Conservation (phyloP, 2,797 vertebrate species). For the Chelon auratus region DNA sequence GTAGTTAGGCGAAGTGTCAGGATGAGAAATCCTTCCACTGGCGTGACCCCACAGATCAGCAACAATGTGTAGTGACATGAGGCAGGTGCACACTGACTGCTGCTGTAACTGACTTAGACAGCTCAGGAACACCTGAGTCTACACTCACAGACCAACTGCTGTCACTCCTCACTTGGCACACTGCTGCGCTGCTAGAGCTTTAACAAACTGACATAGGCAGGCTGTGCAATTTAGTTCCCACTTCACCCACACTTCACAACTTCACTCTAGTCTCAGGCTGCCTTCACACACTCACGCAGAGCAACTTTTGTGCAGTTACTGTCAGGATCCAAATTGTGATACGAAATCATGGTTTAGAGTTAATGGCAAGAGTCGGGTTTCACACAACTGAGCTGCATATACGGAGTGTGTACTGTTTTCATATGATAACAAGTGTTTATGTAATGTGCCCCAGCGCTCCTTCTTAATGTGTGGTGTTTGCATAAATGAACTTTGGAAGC, state of each 20-base stretch:
- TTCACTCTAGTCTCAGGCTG: constrained; percentile 24
- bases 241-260: constrained; percentile 38
- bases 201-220: constrained; percentile 60
- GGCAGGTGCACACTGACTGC: constrained; percentile 62
- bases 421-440: constrained; percentile 22
- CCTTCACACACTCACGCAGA: constrained; percentile 2
- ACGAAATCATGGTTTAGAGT: background rate
- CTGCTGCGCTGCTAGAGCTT: constrained; percentile 20
- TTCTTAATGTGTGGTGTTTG: constrained; percentile 16
- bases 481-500: constrained; percentile 11
- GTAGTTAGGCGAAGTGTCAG: constrained; percentile 54
- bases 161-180: constrained; percentile 58
- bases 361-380: background rate
- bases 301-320: constrained; percentile 15
- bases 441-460: constrained; percentile 13
- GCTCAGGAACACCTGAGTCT: constrained; percentile 65
- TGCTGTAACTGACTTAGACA: constrained; percentile 66
- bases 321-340: constrained; percentile 1
- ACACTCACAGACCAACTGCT: constrained; percentile 50
- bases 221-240: constrained; percentile 61
- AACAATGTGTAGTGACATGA: constrained; percentile 69
- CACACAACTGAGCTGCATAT: background rate
- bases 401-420: background rate
- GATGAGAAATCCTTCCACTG: constrained; percentile 42
- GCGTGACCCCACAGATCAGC: constrained; percentile 55